Base-by-base conservation (phyloP, 2,113 vertebrate species). In the Electrona antarctica region DNA sequence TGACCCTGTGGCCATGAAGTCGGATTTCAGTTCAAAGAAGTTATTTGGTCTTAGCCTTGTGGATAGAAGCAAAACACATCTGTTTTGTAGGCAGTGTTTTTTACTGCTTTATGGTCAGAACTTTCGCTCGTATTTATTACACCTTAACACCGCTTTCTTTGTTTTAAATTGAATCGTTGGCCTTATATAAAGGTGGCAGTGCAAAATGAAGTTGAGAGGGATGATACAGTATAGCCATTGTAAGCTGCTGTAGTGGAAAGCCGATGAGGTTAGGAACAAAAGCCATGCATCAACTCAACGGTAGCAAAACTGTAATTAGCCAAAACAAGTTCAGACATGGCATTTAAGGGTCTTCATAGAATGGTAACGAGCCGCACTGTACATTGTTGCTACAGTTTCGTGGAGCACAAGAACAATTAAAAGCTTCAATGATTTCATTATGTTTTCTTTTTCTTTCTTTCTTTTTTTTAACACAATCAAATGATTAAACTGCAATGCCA, bases 1-100 rank as follows among this genome's bases (percentile, higher is more conserved):
- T 93, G 92, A 87, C 92, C 83, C 79, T 88, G 87, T 91, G 88
- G 92, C 92, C 92, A 85, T 90, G 89, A 90, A 91, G 89, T 85
- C 84, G 87, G 84, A 85, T 89, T 73, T 79, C 60, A 80, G 79
- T 81, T 80, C 88, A 86, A 73, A 79, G 80, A 87, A 88, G 86
- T 86, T 90, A 88, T 87, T 80, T 87, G 69, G 86, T 81, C 89
- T n/a, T 7, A 55, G 3, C 4, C 12, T 55, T 41, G 71, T 74
- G 81, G 88, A 88, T 67, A 87, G 68, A 67, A 80, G 70, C 67
- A 64, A 89, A 88, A 87, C 82, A 85, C 86, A 84, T 89, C 88
- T 86, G 67, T 88, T 89, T 88, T 87, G 77, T 81, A 87, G 88
- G 87, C 84, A 79, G 76, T 80, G 74, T 85, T 68, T 67, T 78